Percentiles rank a stretch among this genome's conserved stretches.
Conservation (phyloP, 1,140 invertebrate genomes). For the Neuroterus valhalla region DNA sequence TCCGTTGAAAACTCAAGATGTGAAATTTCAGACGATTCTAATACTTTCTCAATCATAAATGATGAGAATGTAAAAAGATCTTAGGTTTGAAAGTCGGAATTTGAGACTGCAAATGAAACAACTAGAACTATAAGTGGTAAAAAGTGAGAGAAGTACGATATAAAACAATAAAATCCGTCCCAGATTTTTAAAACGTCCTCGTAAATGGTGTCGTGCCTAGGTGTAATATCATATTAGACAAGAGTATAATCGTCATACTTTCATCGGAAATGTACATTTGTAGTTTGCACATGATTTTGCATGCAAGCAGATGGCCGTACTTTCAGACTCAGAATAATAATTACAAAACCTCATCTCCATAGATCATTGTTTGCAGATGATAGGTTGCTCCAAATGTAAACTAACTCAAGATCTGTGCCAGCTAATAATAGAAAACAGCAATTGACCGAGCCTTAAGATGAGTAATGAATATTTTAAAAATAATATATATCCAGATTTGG, state of each 20-base stretch:
- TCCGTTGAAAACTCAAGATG: too few species aligned
- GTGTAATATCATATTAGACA: constrained; percentile 16
- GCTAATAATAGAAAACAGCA: constrained; percentile 25
- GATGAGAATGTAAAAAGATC: too few species aligned
- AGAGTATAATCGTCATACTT: constrained; percentile 2
- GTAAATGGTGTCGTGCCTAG: constrained; percentile 42
- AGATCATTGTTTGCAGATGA: constrained; percentile 52
- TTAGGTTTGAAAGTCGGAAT: too few species aligned
- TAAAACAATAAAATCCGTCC: not conserved
- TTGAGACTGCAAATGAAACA: too few species aligned
- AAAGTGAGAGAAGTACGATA: not conserved
- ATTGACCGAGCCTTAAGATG: not conserved
- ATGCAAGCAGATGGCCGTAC: not conserved
- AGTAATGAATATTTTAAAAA: constrained; percentile 7
- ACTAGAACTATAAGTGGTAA: too few species aligned
- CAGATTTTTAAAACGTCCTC: constrained; percentile 13
- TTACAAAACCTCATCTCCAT: constrained; percentile 51
- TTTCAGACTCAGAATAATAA: constrained; percentile 43
- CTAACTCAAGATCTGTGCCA: constrained; percentile 40
- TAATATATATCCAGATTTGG: not conserved
- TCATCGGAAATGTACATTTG: not conserved
- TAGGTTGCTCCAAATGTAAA: constrained; percentile 44
- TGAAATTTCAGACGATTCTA: too few species aligned
- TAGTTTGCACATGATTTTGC: not conserved
- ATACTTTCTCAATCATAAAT: too few species aligned